A percentile compares a stretch with the other conserved stretches of the same genome.
These are phyloP conservation scores for Chauna torquata DNA, from an alignment of 2,113 vertebrate genomes.

Conservation along the genomic window DNA sequence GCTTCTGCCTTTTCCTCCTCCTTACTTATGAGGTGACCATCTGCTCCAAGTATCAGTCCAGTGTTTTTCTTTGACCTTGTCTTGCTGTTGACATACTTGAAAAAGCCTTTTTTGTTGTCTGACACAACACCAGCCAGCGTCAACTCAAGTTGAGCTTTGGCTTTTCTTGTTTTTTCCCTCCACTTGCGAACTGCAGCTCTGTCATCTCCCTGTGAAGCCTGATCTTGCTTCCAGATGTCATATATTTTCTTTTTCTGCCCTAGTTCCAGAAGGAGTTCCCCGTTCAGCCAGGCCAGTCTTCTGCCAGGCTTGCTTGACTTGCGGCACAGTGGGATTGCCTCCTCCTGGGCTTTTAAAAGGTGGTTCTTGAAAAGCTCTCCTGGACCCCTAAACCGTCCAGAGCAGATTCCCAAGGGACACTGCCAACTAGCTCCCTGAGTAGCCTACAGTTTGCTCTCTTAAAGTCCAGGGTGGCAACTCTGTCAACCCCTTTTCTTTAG, in stretches of 20 bases:
- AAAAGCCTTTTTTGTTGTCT: neutral
- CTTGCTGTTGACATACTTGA: neutral
- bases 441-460: neutral
- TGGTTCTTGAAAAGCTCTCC: neutral
- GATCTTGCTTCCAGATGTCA: neutral
- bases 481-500: neutral
- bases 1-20: neutral
- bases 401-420: neutral
- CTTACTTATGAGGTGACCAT: neutral
- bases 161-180: neutral
- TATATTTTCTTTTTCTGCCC: neutral
- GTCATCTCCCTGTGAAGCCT: neutral
- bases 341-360: neutral
- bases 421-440: neutral
- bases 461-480: neutral
- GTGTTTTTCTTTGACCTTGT: neutral
- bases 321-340: neutral
- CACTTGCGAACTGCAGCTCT: neutral
- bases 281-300: neutral
- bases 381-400: too few relatives aligned
- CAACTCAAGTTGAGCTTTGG: neutral
- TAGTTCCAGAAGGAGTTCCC: too few relatives aligned
- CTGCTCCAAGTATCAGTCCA: neutral
- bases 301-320: neutral
- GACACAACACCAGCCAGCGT: neutral